Evolutionary conservation across 2,888 invertebrate species (phyloP), one percentile per base, ranked within the genome.

Genomic region (Pseudeuparius sepicola): DNA sequence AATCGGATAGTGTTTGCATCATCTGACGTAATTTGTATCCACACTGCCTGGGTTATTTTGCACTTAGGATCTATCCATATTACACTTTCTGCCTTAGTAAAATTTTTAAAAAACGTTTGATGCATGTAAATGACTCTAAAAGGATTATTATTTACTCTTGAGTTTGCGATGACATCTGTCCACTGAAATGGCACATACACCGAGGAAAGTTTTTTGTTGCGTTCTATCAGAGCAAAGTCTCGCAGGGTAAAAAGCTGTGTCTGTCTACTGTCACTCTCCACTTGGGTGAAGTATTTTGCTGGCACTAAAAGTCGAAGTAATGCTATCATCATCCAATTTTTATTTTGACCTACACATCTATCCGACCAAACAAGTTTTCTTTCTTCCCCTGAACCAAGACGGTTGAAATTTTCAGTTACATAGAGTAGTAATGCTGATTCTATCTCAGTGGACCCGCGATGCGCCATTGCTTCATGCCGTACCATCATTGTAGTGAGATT

Each of bases 351-450:
- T 11, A 28, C 40, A 15, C 36, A 40, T 24, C 32, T 23, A 18
- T 40, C 40, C n/a, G 37, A 33, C 34, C 40, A 37, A 15, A 40
- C 27, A 14, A 31, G 29, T 37, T 37, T 36, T 34, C 34, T 34
- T 28, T 37, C 34, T 18, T 33, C 15, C 16, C 37, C 37, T 33
- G 23, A 29, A 27, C 24, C 28, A 34, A 37, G 27, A 27, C 14
- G 33, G 4, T 33, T 14, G 23, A 37, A 37, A 27, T 37, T 27
- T n/a, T 27, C n/a, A 10, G 13, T 17, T n/a, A 36, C 24, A 25
- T 36, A 24, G 16, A 17, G 15, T 11, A 34, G 31, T 20, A 38
- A 15, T 13, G 28, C 20, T 5, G 39, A 39, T 7, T 27, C 24
- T 13, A 32, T 36, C 17, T 39, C 35, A 28, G 31, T 31, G 9